A percentile compares a stretch with the other conserved stretches of the same genome.
Conservation (phyloP, 2,797 vertebrate species). For the Fringilla coelebs region DNA sequence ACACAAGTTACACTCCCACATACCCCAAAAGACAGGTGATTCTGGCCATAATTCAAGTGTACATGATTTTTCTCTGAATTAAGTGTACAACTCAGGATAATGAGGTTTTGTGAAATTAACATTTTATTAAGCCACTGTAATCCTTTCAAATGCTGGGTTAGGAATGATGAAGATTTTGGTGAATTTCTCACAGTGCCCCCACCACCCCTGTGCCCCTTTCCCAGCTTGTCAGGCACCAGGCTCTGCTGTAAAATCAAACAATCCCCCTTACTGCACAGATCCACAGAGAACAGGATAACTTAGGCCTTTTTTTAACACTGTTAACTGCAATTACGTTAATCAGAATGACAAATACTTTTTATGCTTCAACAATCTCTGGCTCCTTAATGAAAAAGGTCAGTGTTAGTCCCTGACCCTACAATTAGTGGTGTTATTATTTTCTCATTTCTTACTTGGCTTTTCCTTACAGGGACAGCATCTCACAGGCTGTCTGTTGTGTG, state of each 20-base stretch:
- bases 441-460: neutral
- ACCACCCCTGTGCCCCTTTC: too few relatives aligned
- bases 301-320: neutral
- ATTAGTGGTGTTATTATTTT: neutral
- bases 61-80: neutral
- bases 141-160: neutral
- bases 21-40: neutral
- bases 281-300: neutral
- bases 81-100: neutral
- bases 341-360: neutral
- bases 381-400: neutral
- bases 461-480: neutral
- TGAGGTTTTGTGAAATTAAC: neutral
- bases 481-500: neutral
- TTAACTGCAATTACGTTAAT: neutral
- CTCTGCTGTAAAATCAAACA: neutral
- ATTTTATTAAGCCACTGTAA: neutral
- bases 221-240: neutral
- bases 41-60: neutral
- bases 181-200: neutral
- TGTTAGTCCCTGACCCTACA: fast-evolving
- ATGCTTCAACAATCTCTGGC: neutral
- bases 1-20: neutral
- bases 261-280: neutral
- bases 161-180: neutral